Percentiles rank a stretch among this genome's conserved stretches.
Conservation (phyloP, 2,113 vertebrate species). For the Archilochus colubris region DNA sequence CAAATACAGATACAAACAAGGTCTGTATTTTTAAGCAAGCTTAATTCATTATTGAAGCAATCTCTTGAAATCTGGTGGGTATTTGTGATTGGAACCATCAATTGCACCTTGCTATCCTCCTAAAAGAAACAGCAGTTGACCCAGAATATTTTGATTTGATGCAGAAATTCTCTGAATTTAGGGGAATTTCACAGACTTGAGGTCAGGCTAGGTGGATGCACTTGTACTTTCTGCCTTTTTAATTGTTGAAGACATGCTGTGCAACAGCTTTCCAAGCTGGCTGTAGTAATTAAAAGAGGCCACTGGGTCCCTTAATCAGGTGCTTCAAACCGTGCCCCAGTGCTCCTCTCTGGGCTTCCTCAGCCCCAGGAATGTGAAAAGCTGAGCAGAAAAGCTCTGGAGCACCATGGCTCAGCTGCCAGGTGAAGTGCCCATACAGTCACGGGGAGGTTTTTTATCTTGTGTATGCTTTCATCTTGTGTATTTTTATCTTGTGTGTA, state of each 20-base stretch:
- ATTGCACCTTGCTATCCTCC: not conserved
- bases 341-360: accelerated
- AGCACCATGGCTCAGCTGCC: not conserved
- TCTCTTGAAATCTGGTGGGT: not conserved
- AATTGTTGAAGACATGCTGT: not conserved
- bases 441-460: not conserved
- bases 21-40: not conserved
- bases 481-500: too few species aligned
- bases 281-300: not conserved
- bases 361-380: not conserved
- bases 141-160: not conserved
- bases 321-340: not conserved
- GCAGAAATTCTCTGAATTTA: not conserved
- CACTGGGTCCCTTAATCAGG: not conserved
- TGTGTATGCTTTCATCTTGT: too few species aligned
- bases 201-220: not conserved
- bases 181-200: not conserved
- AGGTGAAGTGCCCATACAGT: accelerated
- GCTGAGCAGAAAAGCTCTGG: not conserved
- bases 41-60: not conserved
- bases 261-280: not conserved
- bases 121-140: not conserved
- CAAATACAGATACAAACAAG: not conserved
- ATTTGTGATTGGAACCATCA: not conserved
- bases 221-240: not conserved